Evolutionary conservation across 2,797 vertebrate species (phyloP).

Genomic region (Cossypha heuglini): DNA sequence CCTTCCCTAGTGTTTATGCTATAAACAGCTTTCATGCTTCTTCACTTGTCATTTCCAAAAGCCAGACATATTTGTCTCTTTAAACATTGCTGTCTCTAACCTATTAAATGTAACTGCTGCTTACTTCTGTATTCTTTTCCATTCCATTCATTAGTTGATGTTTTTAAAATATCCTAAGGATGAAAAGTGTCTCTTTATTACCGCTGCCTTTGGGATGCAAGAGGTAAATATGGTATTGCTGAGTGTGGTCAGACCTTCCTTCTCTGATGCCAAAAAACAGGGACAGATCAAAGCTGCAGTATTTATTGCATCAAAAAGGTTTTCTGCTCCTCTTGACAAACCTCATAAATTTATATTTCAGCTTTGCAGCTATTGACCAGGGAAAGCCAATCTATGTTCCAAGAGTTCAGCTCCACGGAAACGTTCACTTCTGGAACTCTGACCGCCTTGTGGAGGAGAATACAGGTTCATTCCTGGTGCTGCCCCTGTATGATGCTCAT

Average conservation of each 20-base stretch:
- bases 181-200: background rate
- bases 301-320: background rate
- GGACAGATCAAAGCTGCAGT: background rate
- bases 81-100: background rate
- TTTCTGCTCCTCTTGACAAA: background rate
- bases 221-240: background rate
- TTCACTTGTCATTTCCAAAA: background rate
- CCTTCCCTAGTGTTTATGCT: background rate
- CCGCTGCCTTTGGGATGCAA: background rate
- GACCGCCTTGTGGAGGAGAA: conserved; percentile 14
- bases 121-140: background rate
- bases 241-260: background rate
- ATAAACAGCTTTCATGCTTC: conserved; percentile 12
- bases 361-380: conserved; percentile 75
- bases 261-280: background rate
- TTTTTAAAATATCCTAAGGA: background rate
- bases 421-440: conserved; percentile 77
- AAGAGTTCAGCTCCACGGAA: conserved; percentile 74
- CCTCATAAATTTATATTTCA: conserved; percentile 19
- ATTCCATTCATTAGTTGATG: background rate
- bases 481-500: conserved; percentile 71
- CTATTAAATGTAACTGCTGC: background rate
- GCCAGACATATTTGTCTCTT: background rate
- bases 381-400: conserved; percentile 75
- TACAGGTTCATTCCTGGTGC: conserved; percentile 74